Percentiles rank a stretch among this genome's conserved stretches.
Conservation (phyloP, 2,113 vertebrate species). For the Pluvialis apricaria region DNA sequence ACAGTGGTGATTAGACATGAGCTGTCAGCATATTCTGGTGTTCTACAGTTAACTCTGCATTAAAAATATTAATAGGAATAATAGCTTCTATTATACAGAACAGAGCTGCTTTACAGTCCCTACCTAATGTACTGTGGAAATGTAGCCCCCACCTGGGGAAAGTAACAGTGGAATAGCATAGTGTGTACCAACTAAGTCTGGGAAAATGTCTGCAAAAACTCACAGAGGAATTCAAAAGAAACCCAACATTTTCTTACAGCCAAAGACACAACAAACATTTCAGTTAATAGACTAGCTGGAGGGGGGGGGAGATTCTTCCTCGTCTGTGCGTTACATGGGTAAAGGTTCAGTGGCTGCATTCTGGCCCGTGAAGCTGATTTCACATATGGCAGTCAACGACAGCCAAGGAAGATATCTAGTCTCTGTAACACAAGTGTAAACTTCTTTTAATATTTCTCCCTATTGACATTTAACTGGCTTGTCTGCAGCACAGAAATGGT, state of each 20-base stretch:
- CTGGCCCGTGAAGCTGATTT: neutral
- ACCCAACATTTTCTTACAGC: neutral
- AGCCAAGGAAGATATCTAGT: neutral
- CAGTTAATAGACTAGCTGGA: neutral
- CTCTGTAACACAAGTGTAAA: neutral
- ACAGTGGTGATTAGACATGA: neutral
- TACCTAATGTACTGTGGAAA: neutral
- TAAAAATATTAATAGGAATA: conserved; percentile 45
- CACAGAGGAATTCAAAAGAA: neutral
- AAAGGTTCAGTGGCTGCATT: neutral
- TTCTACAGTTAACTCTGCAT: conserved; percentile 19
- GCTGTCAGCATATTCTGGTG: neutral
- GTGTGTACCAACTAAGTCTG: neutral
- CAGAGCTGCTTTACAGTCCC: neutral
- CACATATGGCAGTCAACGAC: neutral
- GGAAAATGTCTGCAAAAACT: neutral
- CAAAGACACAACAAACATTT: neutral
- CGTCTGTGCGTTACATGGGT: neutral
- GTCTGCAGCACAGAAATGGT: neutral
- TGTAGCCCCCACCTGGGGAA: neutral
- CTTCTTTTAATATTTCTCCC: neutral
- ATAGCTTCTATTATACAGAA: conserved; percentile 19
- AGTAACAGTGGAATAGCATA: neutral
- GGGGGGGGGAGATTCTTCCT: neutral
- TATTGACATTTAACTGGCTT: neutral